Evolutionary conservation across 2,888 invertebrate genomes (phyloP).

Genomic region (Epirrhoe tristata): DNA sequence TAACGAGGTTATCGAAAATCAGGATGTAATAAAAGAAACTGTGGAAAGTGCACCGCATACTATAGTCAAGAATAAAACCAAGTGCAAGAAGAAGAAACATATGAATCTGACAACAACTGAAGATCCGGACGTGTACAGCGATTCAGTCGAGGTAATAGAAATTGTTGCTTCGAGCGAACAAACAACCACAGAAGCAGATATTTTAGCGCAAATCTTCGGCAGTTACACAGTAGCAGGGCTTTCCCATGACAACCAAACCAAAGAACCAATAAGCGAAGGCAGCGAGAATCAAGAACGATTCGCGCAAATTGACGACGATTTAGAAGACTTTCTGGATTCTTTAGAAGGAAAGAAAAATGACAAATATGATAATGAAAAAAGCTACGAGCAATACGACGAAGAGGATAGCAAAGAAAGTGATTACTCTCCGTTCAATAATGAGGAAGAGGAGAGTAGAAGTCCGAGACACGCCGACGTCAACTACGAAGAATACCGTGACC

Average conservation of each 20-base stretch:
- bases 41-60: conserved; percentile 52
- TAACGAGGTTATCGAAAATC: conserved; percentile 50
- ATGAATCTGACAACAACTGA: conserved; percentile 52
- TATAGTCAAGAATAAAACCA: conserved; percentile 68
- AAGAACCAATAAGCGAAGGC: conserved; percentile 56
- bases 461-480: conserved; percentile 35
- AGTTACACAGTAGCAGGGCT: conserved; percentile 32
- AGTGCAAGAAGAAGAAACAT: conserved; percentile 76
- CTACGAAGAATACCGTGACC: conserved; percentile 56
- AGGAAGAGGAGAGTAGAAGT: conserved; percentile 35
- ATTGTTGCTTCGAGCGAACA: conserved; percentile 51
- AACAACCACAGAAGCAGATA: conserved; percentile 54
- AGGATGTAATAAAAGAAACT: conserved; percentile 54
- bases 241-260: conserved; percentile 19
- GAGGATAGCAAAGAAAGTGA: conserved; percentile 55
- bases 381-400: conserved; percentile 57
- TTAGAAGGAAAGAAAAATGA: conserved; percentile 57
- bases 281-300: conserved; percentile 61
- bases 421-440: conserved; percentile 49
- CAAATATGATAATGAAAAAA: conserved; percentile 47
- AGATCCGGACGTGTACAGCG: conserved; percentile 27
- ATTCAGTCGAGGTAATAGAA: conserved; percentile 35
- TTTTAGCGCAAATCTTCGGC: conserved; percentile 66
- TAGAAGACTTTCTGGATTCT: conserved; percentile 69
- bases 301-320: conserved; percentile 64